Conservation (phyloP, 2,797 vertebrate species). For the Petrocephalus schoutedeni region DNA sequence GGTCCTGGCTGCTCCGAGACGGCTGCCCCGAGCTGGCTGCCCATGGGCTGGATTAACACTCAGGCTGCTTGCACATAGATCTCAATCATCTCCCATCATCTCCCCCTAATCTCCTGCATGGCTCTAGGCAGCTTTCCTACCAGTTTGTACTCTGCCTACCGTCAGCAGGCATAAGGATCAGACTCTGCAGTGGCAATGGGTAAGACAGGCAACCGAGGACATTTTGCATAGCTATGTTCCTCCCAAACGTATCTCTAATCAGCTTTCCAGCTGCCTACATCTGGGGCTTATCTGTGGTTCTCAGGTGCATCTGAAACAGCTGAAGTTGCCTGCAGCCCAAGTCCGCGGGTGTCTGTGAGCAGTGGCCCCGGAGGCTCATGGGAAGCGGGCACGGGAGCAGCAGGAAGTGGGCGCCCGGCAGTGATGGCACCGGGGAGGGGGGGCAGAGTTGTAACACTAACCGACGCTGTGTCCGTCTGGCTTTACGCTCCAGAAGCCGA, state of each 20-base stretch:
- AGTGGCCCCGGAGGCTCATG: neutral
- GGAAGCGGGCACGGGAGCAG: neutral
- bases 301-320: neutral
- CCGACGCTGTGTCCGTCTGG: neutral
- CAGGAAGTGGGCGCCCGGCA: neutral
- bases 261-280: neutral
- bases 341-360: neutral
- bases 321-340: neutral
- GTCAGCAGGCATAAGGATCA: neutral
- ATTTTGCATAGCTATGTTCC: neutral
- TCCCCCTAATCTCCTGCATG: neutral
- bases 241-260: neutral
- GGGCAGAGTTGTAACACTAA: constrained; percentile 17
- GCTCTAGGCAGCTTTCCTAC: constrained; percentile 19
- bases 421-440: constrained; percentile 19
- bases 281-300: neutral
- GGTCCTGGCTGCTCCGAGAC: neutral
- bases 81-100: neutral
- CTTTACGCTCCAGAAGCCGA: constrained; percentile 3
- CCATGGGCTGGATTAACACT: neutral
- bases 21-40: neutral
- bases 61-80: neutral
- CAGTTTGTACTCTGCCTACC: neutral
- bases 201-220: neutral
- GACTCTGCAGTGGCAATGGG: neutral